A percentile compares a stretch with the other conserved stretches of the same genome.
Conservation (phyloP, 2,888 invertebrate genomes). For the Icerya purchasi region DNA sequence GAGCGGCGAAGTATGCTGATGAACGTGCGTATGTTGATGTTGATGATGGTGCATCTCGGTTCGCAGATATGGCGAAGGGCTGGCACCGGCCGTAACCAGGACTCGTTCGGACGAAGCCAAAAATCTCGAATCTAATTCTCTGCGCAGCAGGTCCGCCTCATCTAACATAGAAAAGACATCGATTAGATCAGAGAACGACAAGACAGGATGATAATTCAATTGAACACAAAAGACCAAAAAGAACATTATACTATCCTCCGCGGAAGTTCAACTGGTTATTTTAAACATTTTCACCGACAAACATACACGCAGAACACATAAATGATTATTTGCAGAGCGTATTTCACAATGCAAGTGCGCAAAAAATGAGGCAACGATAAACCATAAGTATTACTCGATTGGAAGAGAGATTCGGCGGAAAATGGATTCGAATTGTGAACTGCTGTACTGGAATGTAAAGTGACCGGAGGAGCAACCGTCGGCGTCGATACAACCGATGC, state of each 20-base stretch:
- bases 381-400: conserved; percentile 44
- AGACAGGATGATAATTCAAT: too few relatives aligned
- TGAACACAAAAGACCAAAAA: too few relatives aligned
- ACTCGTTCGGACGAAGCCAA: conserved; percentile 60
- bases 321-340: too few relatives aligned
- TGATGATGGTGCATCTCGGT: conserved; percentile 85
- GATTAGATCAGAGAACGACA: too few relatives aligned
- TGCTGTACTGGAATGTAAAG: conserved; percentile 21
- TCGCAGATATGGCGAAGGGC: conserved; percentile 37
- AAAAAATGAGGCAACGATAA: not conserved
- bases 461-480: conserved; percentile 23
- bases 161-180: too few relatives aligned
- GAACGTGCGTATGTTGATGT: conserved; percentile 53
- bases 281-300: too few relatives aligned
- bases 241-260: too few relatives aligned
- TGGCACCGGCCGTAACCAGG: conserved; percentile 23
- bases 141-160: conserved; percentile 62
- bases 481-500: conserved; percentile 26
- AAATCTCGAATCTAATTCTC: conserved; percentile 76
- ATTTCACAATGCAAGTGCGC: too few relatives aligned
- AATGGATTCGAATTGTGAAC: conserved; percentile 54
- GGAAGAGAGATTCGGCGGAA: conserved; percentile 69
- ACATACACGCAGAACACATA: too few relatives aligned
- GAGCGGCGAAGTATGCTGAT: conserved; percentile 57
- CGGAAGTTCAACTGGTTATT: too few relatives aligned